A percentile compares a stretch with the other conserved stretches of the same genome.
Conservation (phyloP, 2,113 vertebrate species). For the Heliornis fulica region DNA sequence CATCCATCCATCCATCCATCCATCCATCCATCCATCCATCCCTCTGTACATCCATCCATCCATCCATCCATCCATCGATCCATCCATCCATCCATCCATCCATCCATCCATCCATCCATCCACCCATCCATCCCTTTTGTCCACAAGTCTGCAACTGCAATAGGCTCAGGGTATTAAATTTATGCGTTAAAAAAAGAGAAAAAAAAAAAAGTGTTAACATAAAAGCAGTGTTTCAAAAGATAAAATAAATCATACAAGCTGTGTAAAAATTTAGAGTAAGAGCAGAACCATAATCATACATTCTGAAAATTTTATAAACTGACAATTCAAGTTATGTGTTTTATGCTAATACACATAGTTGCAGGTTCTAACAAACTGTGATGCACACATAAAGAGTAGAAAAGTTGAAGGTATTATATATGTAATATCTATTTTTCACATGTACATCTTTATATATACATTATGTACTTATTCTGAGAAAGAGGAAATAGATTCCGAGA, state of each 20-base stretch:
- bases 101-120: background rate
- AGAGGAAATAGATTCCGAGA: conserved; percentile 70
- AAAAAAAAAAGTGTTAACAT: conserved; percentile 25
- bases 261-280: conserved; percentile 72
- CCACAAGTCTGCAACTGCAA: conserved; percentile 32
- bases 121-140: conserved; percentile 49
- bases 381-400: conserved; percentile 68
- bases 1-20: background rate
- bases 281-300: conserved; percentile 68
- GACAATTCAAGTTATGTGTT: conserved; percentile 74
- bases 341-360: conserved; percentile 73
- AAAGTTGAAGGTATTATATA: conserved; percentile 54
- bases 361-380: conserved; percentile 73
- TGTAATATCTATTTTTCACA: conserved; percentile 26
- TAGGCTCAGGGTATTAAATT: conserved; percentile 50
- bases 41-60: background rate
- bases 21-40: background rate
- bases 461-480: conserved; percentile 45
- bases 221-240: conserved; percentile 52
- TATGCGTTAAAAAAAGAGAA: conserved; percentile 49
- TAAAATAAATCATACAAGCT: conserved; percentile 68
- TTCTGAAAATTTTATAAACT: conserved; percentile 79
- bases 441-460: conserved; percentile 29
- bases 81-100: background rate
- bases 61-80: background rate